Base-by-base conservation (phyloP, 2,888 invertebrate genomes). In the Machimus rusticus region DNA sequence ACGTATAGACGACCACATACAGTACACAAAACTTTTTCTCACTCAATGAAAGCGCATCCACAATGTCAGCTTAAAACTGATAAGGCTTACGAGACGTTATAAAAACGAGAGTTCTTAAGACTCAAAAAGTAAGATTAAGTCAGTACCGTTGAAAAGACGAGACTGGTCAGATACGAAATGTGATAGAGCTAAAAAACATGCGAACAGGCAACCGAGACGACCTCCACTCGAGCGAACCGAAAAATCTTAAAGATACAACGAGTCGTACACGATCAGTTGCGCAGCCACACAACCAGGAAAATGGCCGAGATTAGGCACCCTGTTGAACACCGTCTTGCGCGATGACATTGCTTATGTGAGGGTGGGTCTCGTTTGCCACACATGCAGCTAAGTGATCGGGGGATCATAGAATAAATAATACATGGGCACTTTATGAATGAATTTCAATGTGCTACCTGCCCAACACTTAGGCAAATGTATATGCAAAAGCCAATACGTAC, bases 221-320 rank as follows among this genome's bases (percentile, higher is more conserved):
- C 79, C 43, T 79, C 79, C 79, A 46, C 79, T 79, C 79, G 79
- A 79, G 46, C 28, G 46, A 79, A 46, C 79, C 79, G 79, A 79
- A 74, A 31, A 74, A 46, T 14, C 28, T 28, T 16, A 43, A 46
- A 79, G 46, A 46, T 37, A 79, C 46, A 8, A 31, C 79, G 34
- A 34, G 34, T 43, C 12, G 39, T 16, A 23, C 46, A 79, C 79
- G 79, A 79, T 79, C 79, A 28, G 46, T 79, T 28, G 79, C 23
- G 79, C 79, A 79, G 79, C 23, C 31, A 79, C 79, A 79, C 79
- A 79, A 37, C 79, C 79, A 79, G 19, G 23, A 79, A 79, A 46
- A 46, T 19, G 46, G 57, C 57, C 79, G 23, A 46, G 37, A 37
- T 77, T 77, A 39, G 77, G 39, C 39, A 39, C 77, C 77, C 77